Conservation (phyloP, 2,797 vertebrate genomes). For the Pangasius larnaudii region DNA sequence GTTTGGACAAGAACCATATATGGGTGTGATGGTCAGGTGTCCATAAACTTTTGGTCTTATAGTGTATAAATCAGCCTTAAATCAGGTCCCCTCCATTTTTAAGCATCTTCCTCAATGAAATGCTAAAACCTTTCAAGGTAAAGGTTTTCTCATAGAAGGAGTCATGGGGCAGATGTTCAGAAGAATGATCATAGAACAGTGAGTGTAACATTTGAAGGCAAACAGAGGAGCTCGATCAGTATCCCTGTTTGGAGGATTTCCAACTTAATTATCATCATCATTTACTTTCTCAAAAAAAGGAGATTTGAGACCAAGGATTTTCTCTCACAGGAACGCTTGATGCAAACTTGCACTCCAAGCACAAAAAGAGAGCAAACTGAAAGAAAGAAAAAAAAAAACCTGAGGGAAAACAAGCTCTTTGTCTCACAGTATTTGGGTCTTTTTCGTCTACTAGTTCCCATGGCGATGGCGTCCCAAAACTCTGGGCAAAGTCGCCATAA, state of each 20-base stretch:
- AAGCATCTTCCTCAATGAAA: neutral
- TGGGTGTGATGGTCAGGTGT: neutral
- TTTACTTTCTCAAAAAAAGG: neutral
- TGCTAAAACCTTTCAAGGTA: neutral
- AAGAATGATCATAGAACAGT: neutral
- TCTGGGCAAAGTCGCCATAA: constrained; percentile 71
- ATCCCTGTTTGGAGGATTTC: neutral
- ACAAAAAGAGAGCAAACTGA: constrained; percentile 17
- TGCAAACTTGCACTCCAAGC: constrained; percentile 18
- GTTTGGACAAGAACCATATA: neutral
- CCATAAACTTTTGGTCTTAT: neutral
- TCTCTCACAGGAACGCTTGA: neutral
- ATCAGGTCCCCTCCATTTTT: neutral
- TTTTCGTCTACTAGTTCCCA: constrained; percentile 66
- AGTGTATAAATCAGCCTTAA: neutral
- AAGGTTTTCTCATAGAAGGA: neutral
- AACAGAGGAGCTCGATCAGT: neutral
- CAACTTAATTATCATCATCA: constrained; percentile 3
- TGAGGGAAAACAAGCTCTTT: constrained; percentile 57
- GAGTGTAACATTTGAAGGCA: neutral
- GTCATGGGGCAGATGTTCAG: neutral
- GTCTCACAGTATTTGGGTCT: constrained; percentile 65
- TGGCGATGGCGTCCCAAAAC: constrained; percentile 64
- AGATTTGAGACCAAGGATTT: neutral
- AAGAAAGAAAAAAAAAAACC: neutral